Evolutionary conservation across 2,113 vertebrate species (phyloP).

Genomic region (Mionectes macconnelli): DNA sequence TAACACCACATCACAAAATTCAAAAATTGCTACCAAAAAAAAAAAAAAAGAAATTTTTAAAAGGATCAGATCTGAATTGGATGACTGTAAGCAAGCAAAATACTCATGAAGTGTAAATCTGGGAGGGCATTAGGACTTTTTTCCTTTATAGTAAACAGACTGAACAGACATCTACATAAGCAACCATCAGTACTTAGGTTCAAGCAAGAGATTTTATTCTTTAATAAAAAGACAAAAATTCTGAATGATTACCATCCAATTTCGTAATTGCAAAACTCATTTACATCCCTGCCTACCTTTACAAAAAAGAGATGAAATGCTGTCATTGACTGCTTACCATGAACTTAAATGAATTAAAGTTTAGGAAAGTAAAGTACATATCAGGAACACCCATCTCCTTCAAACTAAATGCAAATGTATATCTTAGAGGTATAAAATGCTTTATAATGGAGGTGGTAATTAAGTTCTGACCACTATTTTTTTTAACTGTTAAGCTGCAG

Average conservation of each 20-base stretch:
- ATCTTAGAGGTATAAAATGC: slow-evolving; percentile 59
- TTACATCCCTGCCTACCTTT: slow-evolving; percentile 65
- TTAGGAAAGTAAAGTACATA: slow-evolving; percentile 40
- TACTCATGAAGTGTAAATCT: slow-evolving; percentile 24
- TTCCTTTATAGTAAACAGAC: slow-evolving; percentile 52
- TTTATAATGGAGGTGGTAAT: slow-evolving; percentile 49
- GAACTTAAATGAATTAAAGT: slow-evolving; percentile 31
- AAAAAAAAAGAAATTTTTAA: background rate
- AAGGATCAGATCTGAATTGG: background rate
- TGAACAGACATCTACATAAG: slow-evolving; percentile 67
- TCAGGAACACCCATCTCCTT: slow-evolving; percentile 26
- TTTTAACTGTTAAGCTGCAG: slow-evolving; percentile 51
- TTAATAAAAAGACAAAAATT: slow-evolving; percentile 56
- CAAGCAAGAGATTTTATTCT: slow-evolving; percentile 62
- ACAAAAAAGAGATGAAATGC: slow-evolving; percentile 41
- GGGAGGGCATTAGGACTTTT: background rate
- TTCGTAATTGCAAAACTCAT: slow-evolving; percentile 66
- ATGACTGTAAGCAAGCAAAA: slow-evolving; percentile 50
- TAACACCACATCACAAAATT: slow-evolving; percentile 50
- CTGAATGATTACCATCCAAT: slow-evolving; percentile 40
- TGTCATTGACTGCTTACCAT: slow-evolving; percentile 36
- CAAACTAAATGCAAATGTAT: slow-evolving; percentile 52
- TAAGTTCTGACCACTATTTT: slow-evolving; percentile 62
- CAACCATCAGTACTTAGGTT: slow-evolving; percentile 66
- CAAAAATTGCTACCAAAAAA: slow-evolving; percentile 28